Evolutionary conservation across 2,888 invertebrate genomes (phyloP).

Genomic region (Polydrusus cervinus): DNA sequence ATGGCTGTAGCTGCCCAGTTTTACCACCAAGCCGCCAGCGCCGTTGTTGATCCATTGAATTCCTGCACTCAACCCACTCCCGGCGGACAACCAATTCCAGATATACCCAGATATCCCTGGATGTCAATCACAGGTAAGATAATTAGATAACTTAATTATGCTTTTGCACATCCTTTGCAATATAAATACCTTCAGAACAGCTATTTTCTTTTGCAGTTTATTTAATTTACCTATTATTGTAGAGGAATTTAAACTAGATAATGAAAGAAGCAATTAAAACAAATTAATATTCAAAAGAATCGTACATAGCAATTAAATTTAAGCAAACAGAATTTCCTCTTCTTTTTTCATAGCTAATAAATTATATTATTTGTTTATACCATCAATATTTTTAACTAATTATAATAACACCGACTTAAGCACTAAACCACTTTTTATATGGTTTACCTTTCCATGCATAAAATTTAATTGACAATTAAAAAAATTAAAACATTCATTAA

Average conservation of each 20-base stretch:
- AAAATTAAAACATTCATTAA: slow-evolving; percentile 4
- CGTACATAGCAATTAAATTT: no score
- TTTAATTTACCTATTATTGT: no score
- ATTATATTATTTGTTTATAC: no score
- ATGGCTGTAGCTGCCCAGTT: slow-evolving; percentile 84
- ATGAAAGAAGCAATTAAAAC: no score
- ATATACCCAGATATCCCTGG: slow-evolving; percentile 96
- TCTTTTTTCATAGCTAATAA: no score
- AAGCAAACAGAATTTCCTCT: no score
- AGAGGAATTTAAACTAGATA: no score
- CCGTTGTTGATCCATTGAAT: slow-evolving; percentile 87
- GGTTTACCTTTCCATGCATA: not conserved
- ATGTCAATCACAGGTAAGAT: slow-evolving; percentile 96
- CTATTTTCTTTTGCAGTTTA: not conserved
- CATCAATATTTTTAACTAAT: not conserved
- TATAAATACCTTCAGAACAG: not conserved
- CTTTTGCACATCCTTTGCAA: not conserved
- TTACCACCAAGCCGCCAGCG: slow-evolving; percentile 89
- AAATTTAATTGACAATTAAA: slow-evolving; percentile 18
- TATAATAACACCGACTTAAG: not conserved
- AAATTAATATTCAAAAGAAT: no score
- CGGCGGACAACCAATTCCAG: slow-evolving; percentile 90
- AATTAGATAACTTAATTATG: slow-evolving; percentile 9
- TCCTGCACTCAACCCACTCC: slow-evolving; percentile 82
- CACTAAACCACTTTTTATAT: not conserved